Percentiles rank a stretch among this genome's conserved stretches.
Conservation (phyloP, 2,113 vertebrate genomes). For the Scatophagus argus region DNA sequence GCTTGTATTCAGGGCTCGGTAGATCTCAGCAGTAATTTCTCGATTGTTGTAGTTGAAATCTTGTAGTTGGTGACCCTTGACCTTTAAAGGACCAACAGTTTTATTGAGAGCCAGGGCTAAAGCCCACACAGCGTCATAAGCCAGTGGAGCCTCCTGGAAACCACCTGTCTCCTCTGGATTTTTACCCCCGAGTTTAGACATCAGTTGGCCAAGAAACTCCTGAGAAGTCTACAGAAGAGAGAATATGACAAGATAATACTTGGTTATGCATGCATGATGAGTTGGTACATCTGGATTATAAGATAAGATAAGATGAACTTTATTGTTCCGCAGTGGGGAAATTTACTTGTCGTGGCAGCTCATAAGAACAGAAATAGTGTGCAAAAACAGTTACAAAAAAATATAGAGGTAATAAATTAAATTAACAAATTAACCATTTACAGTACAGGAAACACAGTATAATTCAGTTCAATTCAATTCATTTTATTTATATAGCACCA, state of each 20-base stretch:
- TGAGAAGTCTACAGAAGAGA: conserved; percentile 87
- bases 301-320: too few species aligned
- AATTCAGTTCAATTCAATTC: too few species aligned
- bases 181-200: conserved; percentile 88
- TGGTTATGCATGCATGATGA: not conserved
- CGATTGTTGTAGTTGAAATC: conserved; percentile 96
- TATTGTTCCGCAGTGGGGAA: too few species aligned
- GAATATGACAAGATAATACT: not conserved
- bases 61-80: conserved; percentile 86
- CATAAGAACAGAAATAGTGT: too few species aligned
- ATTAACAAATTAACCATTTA: too few species aligned
- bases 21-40: conserved; percentile 92
- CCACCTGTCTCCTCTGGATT: conserved; percentile 92
- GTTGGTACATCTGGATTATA: not conserved
- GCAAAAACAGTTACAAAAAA: too few species aligned
- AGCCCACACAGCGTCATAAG: conserved; percentile 94
- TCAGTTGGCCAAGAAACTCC: conserved; percentile 91
- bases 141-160: conserved; percentile 92
- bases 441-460: too few species aligned
- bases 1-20: conserved; percentile 93
- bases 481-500: too few species aligned
- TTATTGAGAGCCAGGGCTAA: conserved; percentile 93
- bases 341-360: too few species aligned
- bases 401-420: too few species aligned
- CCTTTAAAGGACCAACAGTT: conserved; percentile 87